Conservation (phyloP, 2,888 invertebrate species). For the Masnerella sp. region DNA sequence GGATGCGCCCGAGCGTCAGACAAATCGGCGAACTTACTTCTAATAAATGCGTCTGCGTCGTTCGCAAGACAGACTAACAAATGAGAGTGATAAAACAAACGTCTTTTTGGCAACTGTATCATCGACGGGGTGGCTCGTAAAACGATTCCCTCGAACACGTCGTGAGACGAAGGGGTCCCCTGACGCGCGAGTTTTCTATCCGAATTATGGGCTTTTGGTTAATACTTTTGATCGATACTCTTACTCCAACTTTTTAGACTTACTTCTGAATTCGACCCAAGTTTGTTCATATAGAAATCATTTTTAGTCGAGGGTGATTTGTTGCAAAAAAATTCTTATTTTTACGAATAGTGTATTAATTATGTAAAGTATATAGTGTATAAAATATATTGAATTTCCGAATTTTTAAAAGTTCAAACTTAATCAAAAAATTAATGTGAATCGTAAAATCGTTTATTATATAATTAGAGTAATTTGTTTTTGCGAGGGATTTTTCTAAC, state of each 20-base stretch:
- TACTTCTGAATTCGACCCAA: too few species aligned
- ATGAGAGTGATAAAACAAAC: slow-evolving; percentile 57
- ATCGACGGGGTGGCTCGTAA: slow-evolving; percentile 53
- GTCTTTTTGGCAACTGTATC: slow-evolving; percentile 57
- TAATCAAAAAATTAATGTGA: too few species aligned
- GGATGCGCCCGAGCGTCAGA: slow-evolving; percentile 29
- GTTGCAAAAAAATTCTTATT: too few species aligned
- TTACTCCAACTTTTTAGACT: slow-evolving; percentile 8
- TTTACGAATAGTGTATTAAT: too few species aligned
- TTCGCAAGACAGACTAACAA: slow-evolving; percentile 49
- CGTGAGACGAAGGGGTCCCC: slow-evolving; percentile 40
- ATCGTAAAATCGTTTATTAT: too few species aligned
- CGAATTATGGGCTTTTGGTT: slow-evolving; percentile 18
- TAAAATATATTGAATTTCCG: too few species aligned
- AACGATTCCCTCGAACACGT: slow-evolving; percentile 41
- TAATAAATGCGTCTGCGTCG: slow-evolving; percentile 55
- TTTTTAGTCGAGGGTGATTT: too few species aligned
- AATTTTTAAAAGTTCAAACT: too few species aligned
- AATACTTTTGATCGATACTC: slow-evolving; percentile 43
- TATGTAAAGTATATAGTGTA: too few species aligned
- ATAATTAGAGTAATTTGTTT: too few species aligned
- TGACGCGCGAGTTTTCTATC: slow-evolving; percentile 8
- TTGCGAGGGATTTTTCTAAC: too few species aligned
- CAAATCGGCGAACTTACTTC: slow-evolving; percentile 38
- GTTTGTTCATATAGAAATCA: too few species aligned